Evolutionary conservation across 2,797 vertebrate species (phyloP).

Genomic region (Rhabdophis nuchalis): DNA sequence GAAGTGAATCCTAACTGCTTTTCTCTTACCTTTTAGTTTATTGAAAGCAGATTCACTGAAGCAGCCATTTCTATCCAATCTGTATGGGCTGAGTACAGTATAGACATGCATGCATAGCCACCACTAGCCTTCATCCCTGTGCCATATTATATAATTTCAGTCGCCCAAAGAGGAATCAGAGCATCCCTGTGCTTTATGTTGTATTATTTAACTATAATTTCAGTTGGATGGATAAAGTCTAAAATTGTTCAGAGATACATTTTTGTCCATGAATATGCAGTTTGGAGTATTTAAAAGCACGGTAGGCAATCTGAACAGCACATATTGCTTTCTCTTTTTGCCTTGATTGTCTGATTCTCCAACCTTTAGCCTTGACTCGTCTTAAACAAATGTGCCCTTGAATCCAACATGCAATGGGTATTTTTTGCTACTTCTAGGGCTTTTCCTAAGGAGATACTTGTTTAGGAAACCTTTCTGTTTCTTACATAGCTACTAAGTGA

Average conservation of each 20-base stretch:
- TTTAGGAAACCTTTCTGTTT: constrained; percentile 19
- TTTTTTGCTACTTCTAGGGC: constrained; percentile 33
- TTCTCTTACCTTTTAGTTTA: background rate
- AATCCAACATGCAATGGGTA: background rate
- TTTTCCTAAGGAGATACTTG: constrained; percentile 52
- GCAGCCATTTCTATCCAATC: background rate
- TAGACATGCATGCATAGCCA: background rate
- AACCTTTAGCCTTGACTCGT: constrained; percentile 25
- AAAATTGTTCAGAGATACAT: background rate
- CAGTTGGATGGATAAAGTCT: background rate
- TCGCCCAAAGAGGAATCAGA: background rate
- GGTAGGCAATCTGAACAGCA: background rate
- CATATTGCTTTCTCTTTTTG: background rate
- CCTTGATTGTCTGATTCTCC: background rate
- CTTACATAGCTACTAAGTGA: background rate
- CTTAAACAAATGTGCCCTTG: background rate
- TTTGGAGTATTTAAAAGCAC: background rate
- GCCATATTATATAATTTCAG: background rate
- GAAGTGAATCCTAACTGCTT: background rate
- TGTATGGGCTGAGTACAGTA: background rate
- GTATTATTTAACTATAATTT: background rate
- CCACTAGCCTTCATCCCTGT: background rate
- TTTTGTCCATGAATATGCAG: background rate
- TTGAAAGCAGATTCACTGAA: background rate
- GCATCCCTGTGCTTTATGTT: background rate